Evolutionary conservation across 2,797 vertebrate species (phyloP).

Genomic region (Acanthornis magna): DNA sequence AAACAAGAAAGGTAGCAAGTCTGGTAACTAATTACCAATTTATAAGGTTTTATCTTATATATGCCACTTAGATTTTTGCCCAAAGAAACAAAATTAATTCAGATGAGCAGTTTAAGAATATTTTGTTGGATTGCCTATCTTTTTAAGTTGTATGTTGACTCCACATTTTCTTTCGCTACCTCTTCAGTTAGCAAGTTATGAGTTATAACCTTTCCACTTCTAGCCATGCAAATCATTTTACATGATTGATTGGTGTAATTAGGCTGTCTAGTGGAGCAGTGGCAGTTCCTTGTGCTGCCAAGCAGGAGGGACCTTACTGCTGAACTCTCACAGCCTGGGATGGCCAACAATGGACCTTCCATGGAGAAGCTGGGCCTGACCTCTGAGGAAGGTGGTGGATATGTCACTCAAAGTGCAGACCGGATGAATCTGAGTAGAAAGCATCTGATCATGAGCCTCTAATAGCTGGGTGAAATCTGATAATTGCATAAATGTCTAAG

Average conservation of each 20-base stretch:
- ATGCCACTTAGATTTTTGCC: not conserved
- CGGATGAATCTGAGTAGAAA: not conserved
- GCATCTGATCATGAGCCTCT: not conserved
- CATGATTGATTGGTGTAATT: slow-evolving; percentile 56
- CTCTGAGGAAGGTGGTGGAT: not conserved
- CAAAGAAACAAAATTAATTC: not conserved
- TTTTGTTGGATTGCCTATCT: not conserved
- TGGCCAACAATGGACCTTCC: not conserved
- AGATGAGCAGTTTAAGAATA: not conserved
- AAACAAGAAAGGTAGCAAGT: not conserved
- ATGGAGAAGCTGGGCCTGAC: not conserved
- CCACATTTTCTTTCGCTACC: not conserved
- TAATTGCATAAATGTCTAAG: not conserved
- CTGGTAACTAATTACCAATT: not conserved
- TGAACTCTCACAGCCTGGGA: slow-evolving; percentile 25
- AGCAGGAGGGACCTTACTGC: not conserved
- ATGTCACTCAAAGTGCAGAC: not conserved
- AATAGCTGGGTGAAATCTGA: not conserved
- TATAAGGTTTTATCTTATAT: not conserved
- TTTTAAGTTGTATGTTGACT: not conserved
- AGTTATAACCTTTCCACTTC: slow-evolving; percentile 2
- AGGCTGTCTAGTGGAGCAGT: not conserved
- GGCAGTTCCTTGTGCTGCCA: slow-evolving; percentile 10
- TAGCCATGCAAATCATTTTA: not conserved
- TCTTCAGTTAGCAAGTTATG: not conserved